Conservation (phyloP, 2,797 vertebrate genomes). For the Enteromius treurensis region DNA sequence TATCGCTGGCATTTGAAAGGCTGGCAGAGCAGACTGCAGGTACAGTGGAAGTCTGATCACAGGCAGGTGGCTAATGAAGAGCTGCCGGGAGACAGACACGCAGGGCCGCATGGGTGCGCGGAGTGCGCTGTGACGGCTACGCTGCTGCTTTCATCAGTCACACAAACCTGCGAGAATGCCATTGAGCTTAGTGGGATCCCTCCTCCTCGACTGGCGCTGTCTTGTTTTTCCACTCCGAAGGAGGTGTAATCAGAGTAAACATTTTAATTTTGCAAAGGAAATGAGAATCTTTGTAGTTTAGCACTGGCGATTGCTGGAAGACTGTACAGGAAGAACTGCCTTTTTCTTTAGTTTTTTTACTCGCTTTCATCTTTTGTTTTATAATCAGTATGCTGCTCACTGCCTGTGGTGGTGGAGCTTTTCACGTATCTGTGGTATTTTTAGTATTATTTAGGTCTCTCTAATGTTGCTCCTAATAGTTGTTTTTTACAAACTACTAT, state of each 20-base stretch:
- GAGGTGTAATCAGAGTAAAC: constrained; percentile 31
- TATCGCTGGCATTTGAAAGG: constrained; percentile 59
- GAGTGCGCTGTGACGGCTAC: constrained; percentile 40
- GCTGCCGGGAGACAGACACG: constrained; percentile 40
- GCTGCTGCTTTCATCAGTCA: constrained; percentile 4
- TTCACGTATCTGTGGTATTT: not conserved
- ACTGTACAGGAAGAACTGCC: not conserved
- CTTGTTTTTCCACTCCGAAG: constrained; percentile 35
- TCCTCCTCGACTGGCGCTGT: not conserved
- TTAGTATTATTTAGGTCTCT: not conserved
- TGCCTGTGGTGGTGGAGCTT: not conserved
- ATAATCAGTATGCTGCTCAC: not conserved
- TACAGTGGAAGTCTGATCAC: constrained; percentile 59
- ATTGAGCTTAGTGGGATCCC: constrained; percentile 1
- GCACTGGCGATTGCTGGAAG: not conserved
- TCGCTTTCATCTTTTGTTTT: not conserved
- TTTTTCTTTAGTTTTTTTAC: not conserved
- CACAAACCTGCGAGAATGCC: constrained; percentile 7
- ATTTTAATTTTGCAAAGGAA: constrained; percentile 24
- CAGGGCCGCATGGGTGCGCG: constrained; percentile 18
- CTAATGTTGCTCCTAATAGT: not conserved
- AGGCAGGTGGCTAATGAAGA: constrained; percentile 57
- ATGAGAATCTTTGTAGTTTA: not conserved
- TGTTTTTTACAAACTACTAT: not conserved
- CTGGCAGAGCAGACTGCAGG: constrained; percentile 65